Conservation (phyloP, 2,888 invertebrate species). For the Ophonus ardosiacus region DNA sequence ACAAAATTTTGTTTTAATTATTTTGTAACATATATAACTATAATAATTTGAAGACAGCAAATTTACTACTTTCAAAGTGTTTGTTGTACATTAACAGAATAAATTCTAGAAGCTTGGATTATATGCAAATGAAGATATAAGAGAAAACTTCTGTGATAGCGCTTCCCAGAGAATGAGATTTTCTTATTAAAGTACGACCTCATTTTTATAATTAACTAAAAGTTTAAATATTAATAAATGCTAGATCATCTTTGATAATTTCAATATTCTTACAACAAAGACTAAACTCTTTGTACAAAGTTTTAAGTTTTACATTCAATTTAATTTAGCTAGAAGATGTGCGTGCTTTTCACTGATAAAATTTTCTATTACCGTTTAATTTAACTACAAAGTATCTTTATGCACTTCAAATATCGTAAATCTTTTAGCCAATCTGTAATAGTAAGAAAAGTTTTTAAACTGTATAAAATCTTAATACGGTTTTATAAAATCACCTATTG, state of each 20-base stretch:
- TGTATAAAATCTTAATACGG: too few species aligned
- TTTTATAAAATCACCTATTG: too few species aligned
- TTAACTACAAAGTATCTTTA: background rate
- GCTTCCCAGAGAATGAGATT: background rate
- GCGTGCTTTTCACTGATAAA: background rate
- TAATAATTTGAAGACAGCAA: too few species aligned
- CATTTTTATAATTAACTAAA: constrained; percentile 15
- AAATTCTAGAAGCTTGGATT: background rate
- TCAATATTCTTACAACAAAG: constrained; percentile 10
- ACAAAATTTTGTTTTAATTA: too few species aligned
- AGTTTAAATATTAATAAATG: constrained; percentile 28
- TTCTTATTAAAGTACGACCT: too few species aligned
- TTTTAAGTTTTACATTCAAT: background rate
- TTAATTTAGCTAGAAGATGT: background rate
- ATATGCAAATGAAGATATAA: constrained; percentile 8
- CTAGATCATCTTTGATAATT: background rate
- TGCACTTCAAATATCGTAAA: too few species aligned
- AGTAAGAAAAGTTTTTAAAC: too few species aligned
- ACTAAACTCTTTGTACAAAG: background rate
- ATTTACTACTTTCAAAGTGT: too few species aligned
- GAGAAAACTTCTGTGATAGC: background rate
- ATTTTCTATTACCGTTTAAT: background rate
- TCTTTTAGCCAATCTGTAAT: too few species aligned
- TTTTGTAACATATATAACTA: too few species aligned
- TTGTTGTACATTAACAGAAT: too few species aligned